These are phyloP conservation scores for Itoplectis maculator DNA, from an alignment of 2,888 invertebrate species.

Conservation along the genomic window DNA sequence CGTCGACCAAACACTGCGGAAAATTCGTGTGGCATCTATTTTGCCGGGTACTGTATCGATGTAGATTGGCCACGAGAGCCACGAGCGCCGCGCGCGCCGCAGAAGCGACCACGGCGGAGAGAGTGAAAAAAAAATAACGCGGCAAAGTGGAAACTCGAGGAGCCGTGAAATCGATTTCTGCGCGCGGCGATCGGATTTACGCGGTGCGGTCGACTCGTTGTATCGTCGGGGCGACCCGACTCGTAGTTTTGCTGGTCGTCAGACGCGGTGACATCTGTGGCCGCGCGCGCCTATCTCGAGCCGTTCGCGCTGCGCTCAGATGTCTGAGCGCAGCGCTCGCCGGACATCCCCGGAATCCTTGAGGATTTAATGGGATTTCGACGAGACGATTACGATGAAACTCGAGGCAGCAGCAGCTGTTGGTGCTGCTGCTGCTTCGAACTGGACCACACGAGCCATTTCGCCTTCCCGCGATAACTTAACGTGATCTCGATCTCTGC, in stretches of 20 bases:
- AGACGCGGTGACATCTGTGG: slow-evolving; percentile 74
- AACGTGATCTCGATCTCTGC: slow-evolving; percentile 43
- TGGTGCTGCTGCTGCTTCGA: background rate
- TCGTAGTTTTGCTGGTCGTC: slow-evolving; percentile 27
- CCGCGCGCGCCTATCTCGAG: slow-evolving; percentile 51
- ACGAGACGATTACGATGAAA: slow-evolving; percentile 35
- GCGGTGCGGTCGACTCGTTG: slow-evolving; percentile 50
- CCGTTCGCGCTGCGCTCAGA: slow-evolving; percentile 60
- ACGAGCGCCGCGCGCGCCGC: slow-evolving; percentile 34
- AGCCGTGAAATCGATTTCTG: slow-evolving; percentile 77
- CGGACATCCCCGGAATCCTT: slow-evolving; percentile 70
- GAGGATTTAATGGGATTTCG: slow-evolving; percentile 74
- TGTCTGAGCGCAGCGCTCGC: slow-evolving; percentile 42
- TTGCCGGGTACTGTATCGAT: slow-evolving; percentile 46
- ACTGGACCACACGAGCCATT: slow-evolving; percentile 48
- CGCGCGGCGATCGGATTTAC: slow-evolving; percentile 73
- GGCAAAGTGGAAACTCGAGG: slow-evolving; percentile 74
- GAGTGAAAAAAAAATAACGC: slow-evolving; percentile 68
- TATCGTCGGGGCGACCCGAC: slow-evolving; percentile 33
- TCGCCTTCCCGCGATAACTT: slow-evolving; percentile 18
- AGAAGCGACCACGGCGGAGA: slow-evolving; percentile 61
- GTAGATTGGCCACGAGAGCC: slow-evolving; percentile 51
- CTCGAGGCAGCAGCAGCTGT: slow-evolving; percentile 67
- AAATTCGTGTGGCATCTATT: slow-evolving; percentile 52
- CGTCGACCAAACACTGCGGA: slow-evolving; percentile 18